phyloP scores from a whole-genome alignment of 2,113 vertebrate genomes.

The Trichechus manatus region DNA sequence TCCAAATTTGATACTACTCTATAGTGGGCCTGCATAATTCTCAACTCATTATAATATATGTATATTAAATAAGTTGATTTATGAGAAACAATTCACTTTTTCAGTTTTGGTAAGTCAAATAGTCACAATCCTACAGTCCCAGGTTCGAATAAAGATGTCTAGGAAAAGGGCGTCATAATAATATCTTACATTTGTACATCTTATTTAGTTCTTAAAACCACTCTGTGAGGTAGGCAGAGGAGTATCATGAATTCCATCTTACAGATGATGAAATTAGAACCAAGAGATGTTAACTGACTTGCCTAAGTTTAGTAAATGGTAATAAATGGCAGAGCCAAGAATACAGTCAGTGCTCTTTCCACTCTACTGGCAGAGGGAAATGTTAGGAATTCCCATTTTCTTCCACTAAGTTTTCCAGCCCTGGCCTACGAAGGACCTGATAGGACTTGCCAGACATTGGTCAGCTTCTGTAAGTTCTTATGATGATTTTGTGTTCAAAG shows the following conservation, averaged over 20 bases:
- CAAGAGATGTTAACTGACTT: not conserved
- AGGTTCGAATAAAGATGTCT: not conserved
- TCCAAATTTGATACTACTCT: constrained; percentile 47
- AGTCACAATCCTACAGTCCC: not conserved
- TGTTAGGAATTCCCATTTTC: not conserved
- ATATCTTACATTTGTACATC: not conserved
- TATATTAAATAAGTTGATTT: constrained; percentile 42
- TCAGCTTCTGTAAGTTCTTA: constrained; percentile 40
- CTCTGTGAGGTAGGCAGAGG: not conserved
- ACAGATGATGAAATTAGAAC: constrained; percentile 31
- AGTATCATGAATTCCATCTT: not conserved
- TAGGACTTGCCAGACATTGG: not conserved
- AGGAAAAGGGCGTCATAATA: not conserved
- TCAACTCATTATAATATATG: not conserved
- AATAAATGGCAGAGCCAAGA: constrained; percentile 3
- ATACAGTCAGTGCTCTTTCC: not conserved
- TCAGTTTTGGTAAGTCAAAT: not conserved
- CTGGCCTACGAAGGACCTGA: not conserved
- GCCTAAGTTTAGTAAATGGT: not conserved
- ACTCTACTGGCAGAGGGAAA: not conserved
- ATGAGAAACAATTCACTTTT: constrained; percentile 31
- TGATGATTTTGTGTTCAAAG: not conserved
- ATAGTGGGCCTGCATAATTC: constrained; percentile 1
- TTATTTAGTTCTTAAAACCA: not conserved
- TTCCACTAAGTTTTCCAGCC: constrained; percentile 15